A percentile compares a stretch with the other conserved stretches of the same genome.
Conservation (phyloP, 2,797 vertebrate genomes). For the Meda fulgida region DNA sequence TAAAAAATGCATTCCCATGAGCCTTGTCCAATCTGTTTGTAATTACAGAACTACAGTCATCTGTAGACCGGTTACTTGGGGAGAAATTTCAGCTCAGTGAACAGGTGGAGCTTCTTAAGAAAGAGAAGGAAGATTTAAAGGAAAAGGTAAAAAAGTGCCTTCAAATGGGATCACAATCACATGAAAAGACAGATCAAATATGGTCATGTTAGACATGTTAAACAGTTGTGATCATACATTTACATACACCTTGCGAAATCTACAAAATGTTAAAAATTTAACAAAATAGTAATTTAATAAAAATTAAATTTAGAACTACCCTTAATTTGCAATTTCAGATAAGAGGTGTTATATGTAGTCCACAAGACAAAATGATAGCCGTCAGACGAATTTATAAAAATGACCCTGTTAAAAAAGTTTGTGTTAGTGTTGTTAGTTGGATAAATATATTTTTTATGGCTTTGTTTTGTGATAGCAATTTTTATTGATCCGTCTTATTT, state of each 20-base stretch:
- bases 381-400: neutral
- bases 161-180: neutral
- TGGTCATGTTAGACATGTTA: neutral
- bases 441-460: accelerated
- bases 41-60: constrained; percentile 75
- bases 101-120: constrained; percentile 74
- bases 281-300: neutral
- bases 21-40: neutral
- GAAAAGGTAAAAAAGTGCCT: constrained; percentile 71
- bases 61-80: constrained; percentile 73
- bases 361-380: neutral
- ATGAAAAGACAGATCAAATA: neutral
- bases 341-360: neutral
- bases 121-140: constrained; percentile 69
- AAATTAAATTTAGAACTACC: neutral
- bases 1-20: neutral
- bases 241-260: neutral
- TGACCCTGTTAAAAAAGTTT: neutral
- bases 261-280: neutral
- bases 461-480: no score
- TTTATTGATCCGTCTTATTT: no score
- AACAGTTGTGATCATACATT: neutral
- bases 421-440: no score
- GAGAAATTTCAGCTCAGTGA: constrained; percentile 77
- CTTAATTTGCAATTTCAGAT: neutral